Percentiles rank a stretch among this genome's conserved stretches.
These are phyloP conservation scores for Acridotheres tristis DNA, from an alignment of 2,797 vertebrate species.

Conservation along the genomic window DNA sequence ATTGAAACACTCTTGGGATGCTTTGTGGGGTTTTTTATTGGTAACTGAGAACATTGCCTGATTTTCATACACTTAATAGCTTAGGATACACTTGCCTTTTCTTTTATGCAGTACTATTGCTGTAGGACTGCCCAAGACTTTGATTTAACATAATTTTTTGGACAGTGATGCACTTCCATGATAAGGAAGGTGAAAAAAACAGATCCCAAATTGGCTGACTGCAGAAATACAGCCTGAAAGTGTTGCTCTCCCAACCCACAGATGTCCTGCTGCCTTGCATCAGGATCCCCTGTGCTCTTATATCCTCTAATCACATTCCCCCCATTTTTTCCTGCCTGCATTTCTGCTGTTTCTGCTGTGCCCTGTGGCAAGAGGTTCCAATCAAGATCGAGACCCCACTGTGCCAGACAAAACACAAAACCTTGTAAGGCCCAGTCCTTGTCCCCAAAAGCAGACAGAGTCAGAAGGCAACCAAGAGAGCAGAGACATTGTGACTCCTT, in stretches of 20 bases:
- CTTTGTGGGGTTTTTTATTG: not conserved
- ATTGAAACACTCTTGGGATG: not conserved
- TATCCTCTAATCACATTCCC: not conserved
- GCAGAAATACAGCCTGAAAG: not conserved
- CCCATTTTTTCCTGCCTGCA: not conserved
- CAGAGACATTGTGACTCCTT: not conserved
- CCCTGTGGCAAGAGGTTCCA: not conserved
- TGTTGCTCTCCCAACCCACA: not conserved
- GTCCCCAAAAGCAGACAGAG: not conserved
- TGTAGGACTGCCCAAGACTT: not conserved
- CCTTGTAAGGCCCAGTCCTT: not conserved
- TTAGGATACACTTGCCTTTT: not conserved
- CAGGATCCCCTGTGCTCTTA: not conserved
- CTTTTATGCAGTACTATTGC: not conserved
- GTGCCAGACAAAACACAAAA: not conserved
- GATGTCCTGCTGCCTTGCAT: not conserved
- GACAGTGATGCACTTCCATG: not conserved
- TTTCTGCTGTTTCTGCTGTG: slow-evolving; percentile 22
- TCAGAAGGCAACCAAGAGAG: not conserved
- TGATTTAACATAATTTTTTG: not conserved
- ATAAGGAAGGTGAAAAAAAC: not conserved
- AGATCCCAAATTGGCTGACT: not conserved
- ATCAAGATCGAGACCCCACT: not conserved
- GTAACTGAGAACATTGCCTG: not conserved
- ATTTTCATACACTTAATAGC: slow-evolving; percentile 15